Conservation (phyloP, 30 jellyfish, hydroid and myxozoan species). For the Chrysaora quinquecirrha region DNA sequence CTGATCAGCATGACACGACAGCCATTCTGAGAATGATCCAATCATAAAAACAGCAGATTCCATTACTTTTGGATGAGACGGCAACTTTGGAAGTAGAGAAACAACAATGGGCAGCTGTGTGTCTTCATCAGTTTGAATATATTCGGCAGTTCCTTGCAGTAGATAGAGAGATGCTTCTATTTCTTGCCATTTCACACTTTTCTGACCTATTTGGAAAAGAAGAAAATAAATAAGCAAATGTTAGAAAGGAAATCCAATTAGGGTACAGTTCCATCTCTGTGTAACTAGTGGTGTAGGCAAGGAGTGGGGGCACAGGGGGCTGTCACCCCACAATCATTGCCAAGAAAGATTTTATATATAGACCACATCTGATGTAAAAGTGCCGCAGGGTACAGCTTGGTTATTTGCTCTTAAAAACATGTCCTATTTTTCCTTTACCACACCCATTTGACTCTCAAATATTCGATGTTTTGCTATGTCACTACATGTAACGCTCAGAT, state of each 20-base stretch:
- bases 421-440: no score
- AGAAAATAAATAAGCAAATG: no score
- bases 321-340: background rate
- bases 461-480: no score
- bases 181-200: constrained; percentile 72
- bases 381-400: no score
- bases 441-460: no score
- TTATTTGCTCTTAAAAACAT: no score
- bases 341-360: background rate
- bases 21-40: constrained; percentile 93
- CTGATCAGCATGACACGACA: constrained; percentile 68
- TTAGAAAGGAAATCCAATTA: no score
- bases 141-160: constrained; percentile 88
- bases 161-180: constrained; percentile 67
- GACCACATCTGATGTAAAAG: no score
- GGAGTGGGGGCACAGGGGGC: background rate
- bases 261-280: no score
- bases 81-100: constrained; percentile 57
- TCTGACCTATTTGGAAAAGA: constrained; percentile 31
- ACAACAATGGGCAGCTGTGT: constrained; percentile 58
- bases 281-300: no score
- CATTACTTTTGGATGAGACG: constrained; percentile 80
- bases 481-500: no score
- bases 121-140: constrained; percentile 59
- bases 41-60: constrained; percentile 77